These are phyloP conservation scores for Hylaeus volcanicus DNA, from an alignment of 1,140 invertebrate genomes.

Conservation along the genomic window DNA sequence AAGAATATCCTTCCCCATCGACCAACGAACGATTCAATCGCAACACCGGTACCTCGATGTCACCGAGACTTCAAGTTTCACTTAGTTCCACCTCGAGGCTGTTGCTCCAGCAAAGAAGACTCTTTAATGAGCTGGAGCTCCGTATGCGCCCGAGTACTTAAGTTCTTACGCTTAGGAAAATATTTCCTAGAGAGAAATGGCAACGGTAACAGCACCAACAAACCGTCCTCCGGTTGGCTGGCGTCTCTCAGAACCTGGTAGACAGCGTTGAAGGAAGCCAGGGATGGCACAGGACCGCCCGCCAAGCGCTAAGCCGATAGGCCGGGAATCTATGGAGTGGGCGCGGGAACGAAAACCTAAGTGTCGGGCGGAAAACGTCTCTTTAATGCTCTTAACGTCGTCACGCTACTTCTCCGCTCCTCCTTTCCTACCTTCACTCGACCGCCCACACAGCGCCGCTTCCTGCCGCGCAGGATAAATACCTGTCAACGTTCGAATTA, in stretches of 20 bases:
- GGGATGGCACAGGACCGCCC: slow-evolving; percentile 73
- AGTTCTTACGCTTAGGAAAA: slow-evolving; percentile 76
- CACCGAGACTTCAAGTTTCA: not conserved
- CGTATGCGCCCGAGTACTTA: slow-evolving; percentile 64
- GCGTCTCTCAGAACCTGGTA: slow-evolving; percentile 32
- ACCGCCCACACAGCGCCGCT: slow-evolving; percentile 60
- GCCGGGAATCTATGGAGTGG: slow-evolving; percentile 76
- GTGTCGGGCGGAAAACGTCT: slow-evolving; percentile 79
- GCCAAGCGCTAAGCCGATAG: slow-evolving; percentile 79
- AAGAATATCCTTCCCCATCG: too few relatives aligned
- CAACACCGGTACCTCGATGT: too few relatives aligned
- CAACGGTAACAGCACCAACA: slow-evolving; percentile 25
- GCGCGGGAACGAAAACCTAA: slow-evolving; percentile 76
- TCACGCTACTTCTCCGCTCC: slow-evolving; percentile 64
- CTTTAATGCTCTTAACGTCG: slow-evolving; percentile 80
- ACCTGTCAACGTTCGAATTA: slow-evolving; percentile 78
- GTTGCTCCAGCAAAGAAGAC: slow-evolving; percentile 8
- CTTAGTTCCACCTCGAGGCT: not conserved
- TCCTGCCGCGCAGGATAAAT: slow-evolving; percentile 75
- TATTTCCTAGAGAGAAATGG: slow-evolving; percentile 65
- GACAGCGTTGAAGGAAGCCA: slow-evolving; percentile 60
- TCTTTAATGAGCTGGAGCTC: slow-evolving; percentile 44
- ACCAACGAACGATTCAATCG: too few relatives aligned
- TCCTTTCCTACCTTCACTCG: slow-evolving; percentile 30
- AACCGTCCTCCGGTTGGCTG: slow-evolving; percentile 18